These are phyloP conservation scores for Agrotis exclamationis DNA, from an alignment of 2,888 invertebrate genomes.

Conservation along the genomic window DNA sequence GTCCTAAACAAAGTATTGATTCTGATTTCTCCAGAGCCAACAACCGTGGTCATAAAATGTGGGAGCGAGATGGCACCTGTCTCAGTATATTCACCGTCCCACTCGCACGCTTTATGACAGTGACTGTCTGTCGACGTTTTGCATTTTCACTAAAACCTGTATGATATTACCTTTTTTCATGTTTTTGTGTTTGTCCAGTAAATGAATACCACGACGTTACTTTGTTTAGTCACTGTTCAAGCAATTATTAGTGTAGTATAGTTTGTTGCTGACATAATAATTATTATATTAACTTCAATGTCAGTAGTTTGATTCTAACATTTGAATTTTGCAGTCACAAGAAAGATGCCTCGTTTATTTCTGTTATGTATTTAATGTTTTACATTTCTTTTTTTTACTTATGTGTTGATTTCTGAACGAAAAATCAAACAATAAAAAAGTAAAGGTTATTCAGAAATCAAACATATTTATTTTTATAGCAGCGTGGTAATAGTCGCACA, in stretches of 20 bases:
- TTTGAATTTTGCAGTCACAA: slow-evolving; percentile 67
- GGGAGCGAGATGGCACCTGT: not conserved
- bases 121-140: not conserved
- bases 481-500: slow-evolving; percentile 47
- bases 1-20: too few relatives aligned
- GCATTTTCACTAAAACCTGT: slow-evolving; percentile 40
- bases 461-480: slow-evolving; percentile 22
- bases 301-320: slow-evolving; percentile 63
- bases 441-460: slow-evolving; percentile 38
- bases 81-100: not conserved
- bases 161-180: slow-evolving; percentile 6
- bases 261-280: slow-evolving; percentile 50
- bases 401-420: slow-evolving; percentile 35
- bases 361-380: slow-evolving; percentile 24
- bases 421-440: not conserved
- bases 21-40: too few relatives aligned
- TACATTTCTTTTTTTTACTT: not conserved
- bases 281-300: slow-evolving; percentile 52
- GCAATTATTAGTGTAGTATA: slow-evolving; percentile 50
- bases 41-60: slow-evolving; percentile 1
- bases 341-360: slow-evolving; percentile 67
- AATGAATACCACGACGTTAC: slow-evolving; percentile 45
- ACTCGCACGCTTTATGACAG: slow-evolving; percentile 7
- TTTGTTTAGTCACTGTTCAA: slow-evolving; percentile 49
- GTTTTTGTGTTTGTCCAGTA: slow-evolving; percentile 46